Percentiles rank a stretch among this genome's conserved stretches.
Evolutionary conservation across 2,797 vertebrate species (phyloP).

Genomic region (Arctocebus calabarensis): DNA sequence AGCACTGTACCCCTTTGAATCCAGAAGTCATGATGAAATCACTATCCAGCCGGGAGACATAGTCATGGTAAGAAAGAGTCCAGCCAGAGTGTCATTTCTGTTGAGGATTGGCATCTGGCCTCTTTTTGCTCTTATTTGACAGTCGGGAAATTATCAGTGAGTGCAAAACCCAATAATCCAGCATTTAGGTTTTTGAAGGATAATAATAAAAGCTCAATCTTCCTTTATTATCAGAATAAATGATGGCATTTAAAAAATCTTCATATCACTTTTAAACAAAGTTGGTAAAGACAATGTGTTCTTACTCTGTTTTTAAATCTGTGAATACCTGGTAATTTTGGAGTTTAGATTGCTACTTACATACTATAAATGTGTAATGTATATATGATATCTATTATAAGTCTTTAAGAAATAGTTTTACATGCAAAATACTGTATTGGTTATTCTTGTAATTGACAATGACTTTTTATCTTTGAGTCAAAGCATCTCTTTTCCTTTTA

Average conservation of each 20-base stretch:
- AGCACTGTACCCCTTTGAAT: slow-evolving; percentile 97
- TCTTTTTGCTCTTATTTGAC: neutral
- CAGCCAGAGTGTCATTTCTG: neutral
- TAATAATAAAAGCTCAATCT: neutral
- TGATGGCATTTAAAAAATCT: neutral
- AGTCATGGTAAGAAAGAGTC: slow-evolving; percentile 93
- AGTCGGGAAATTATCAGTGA: neutral
- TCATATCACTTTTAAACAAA: slow-evolving; percentile 11
- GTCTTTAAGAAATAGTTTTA: neutral
- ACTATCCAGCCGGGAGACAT: slow-evolving; percentile 97
- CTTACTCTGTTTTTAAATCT: neutral
- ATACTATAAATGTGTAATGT: neutral
- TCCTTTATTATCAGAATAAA: neutral
- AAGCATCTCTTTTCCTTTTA: neutral
- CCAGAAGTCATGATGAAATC: slow-evolving; percentile 98
- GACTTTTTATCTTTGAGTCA: slow-evolving; percentile 28
- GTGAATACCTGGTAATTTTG: neutral
- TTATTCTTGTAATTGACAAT: neutral
- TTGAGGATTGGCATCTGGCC: neutral
- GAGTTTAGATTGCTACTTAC: neutral
- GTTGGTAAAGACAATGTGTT: neutral
- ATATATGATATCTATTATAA: neutral
- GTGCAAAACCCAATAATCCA: neutral
- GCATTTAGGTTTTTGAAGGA: neutral
- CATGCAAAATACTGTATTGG: neutral